Conservation (phyloP, 2,113 vertebrate genomes). For the Pseudopodoces humilis region DNA sequence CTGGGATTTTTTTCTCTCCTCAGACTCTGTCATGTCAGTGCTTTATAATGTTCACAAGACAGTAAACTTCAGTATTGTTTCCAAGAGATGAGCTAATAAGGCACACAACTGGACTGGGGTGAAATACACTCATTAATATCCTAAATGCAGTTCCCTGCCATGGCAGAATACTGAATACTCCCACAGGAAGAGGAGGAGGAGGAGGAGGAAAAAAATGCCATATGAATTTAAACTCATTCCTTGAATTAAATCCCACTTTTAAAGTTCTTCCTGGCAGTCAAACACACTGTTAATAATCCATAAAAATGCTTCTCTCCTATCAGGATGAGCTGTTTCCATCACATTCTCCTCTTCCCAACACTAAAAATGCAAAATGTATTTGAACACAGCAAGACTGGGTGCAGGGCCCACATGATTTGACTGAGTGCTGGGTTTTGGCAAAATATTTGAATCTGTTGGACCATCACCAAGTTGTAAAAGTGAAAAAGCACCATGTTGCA, state of each 20-base stretch:
- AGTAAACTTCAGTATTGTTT: constrained; percentile 30
- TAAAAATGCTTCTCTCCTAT: not conserved
- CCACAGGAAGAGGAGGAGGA: constrained; percentile 46
- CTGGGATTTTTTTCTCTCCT: constrained; percentile 3
- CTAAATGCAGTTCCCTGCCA: constrained; percentile 21
- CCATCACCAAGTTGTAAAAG: not conserved
- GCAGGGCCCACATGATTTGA: not conserved
- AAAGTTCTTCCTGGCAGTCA: constrained; percentile 51
- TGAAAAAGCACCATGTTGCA: not conserved
- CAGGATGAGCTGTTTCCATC: not conserved
- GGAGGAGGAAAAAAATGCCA: not conserved
- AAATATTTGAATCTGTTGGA: not conserved
- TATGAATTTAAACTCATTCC: constrained; percentile 39
- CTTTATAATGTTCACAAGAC: constrained; percentile 59
- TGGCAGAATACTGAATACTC: constrained; percentile 12
- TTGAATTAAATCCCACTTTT: constrained; percentile 61
- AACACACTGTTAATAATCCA: not conserved
- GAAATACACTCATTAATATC: constrained; percentile 34
- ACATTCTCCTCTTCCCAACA: not conserved
- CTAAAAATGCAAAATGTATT: not conserved
- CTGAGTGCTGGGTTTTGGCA: not conserved
- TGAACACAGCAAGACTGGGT: not conserved
- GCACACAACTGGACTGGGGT: constrained; percentile 9
- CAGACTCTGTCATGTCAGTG: not conserved
- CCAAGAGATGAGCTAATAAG: constrained; percentile 50